These are phyloP conservation scores for Himalopsyche kuldschensis DNA, from an alignment of 2,888 invertebrate species.

Conservation along the genomic window DNA sequence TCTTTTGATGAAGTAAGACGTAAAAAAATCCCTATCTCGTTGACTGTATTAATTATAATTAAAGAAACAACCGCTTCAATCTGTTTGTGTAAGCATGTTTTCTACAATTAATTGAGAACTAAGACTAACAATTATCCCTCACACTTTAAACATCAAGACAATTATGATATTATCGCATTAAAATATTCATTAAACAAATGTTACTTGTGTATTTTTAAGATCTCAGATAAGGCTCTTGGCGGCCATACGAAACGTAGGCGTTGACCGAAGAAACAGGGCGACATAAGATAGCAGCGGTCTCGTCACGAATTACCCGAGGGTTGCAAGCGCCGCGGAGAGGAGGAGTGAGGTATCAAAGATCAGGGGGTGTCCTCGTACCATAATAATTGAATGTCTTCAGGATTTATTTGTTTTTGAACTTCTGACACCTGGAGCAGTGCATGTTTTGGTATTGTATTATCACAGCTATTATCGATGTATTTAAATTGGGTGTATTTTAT, in stretches of 20 bases:
- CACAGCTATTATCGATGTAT: too few relatives aligned
- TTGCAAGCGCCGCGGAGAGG: background rate
- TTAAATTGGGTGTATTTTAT: too few relatives aligned
- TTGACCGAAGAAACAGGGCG: background rate
- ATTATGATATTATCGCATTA: too few relatives aligned
- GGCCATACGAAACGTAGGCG: background rate
- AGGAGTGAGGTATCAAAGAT: background rate
- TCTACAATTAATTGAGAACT: too few relatives aligned
- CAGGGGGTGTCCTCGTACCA: background rate
- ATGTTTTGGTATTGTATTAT: background rate
- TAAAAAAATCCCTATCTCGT: too few relatives aligned
- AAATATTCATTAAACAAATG: background rate
- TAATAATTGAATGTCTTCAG: constrained; percentile 17
- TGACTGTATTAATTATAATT: too few relatives aligned
- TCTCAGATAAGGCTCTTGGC: background rate
- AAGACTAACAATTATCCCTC: too few relatives aligned
- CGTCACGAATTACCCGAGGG: constrained; percentile 15
- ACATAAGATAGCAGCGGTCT: background rate
- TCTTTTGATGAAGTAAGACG: too few relatives aligned
- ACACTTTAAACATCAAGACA: too few relatives aligned
- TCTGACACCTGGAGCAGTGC: constrained; percentile 4
- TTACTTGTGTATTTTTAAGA: background rate
- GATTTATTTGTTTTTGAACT: constrained; percentile 17
- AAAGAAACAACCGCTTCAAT: too few relatives aligned
- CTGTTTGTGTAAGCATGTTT: too few relatives aligned